Conservation (phyloP, 2,797 vertebrate genomes). For the Melanotaenia maccullochi region DNA sequence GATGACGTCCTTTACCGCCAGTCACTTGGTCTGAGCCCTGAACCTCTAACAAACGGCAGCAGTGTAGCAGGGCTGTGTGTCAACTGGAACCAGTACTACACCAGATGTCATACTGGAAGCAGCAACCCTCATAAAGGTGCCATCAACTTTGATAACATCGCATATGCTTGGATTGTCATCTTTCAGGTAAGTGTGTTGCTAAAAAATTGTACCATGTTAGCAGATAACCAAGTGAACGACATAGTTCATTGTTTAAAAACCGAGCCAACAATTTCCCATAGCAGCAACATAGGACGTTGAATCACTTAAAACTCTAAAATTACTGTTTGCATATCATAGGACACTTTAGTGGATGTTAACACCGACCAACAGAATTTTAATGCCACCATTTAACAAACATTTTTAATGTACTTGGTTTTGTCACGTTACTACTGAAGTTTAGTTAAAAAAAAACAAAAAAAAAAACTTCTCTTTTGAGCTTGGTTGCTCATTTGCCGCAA, state of each 20-base stretch:
- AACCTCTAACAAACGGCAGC: conserved; percentile 88
- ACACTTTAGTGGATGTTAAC: too few relatives aligned
- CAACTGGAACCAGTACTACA: conserved; percentile 98
- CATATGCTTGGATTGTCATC: conserved; percentile 98
- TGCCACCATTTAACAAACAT: too few relatives aligned
- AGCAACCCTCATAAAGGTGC: conserved; percentile 96
- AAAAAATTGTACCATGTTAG: background rate
- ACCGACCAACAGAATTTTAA: too few relatives aligned
- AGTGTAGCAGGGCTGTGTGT: conserved; percentile 87
- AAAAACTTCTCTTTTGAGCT: too few relatives aligned
- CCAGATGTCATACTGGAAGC: conserved; percentile 89
- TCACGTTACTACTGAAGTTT: too few relatives aligned
- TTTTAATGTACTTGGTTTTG: too few relatives aligned
- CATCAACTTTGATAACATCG: conserved; percentile 99
- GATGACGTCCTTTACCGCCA: conserved; percentile 90
- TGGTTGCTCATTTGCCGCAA: too few relatives aligned
- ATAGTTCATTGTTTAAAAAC: background rate
- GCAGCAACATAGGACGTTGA: too few relatives aligned
- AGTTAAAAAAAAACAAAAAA: too few relatives aligned
- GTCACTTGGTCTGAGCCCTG: conserved; percentile 80
- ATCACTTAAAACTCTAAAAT: too few relatives aligned
- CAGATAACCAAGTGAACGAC: background rate
- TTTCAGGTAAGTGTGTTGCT: conserved; percentile 87
- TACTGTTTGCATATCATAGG: too few relatives aligned
- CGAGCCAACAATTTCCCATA: too few relatives aligned